Evolutionary conservation across 2,888 invertebrate genomes (phyloP).

Genomic region (Agrochola lychnidis): DNA sequence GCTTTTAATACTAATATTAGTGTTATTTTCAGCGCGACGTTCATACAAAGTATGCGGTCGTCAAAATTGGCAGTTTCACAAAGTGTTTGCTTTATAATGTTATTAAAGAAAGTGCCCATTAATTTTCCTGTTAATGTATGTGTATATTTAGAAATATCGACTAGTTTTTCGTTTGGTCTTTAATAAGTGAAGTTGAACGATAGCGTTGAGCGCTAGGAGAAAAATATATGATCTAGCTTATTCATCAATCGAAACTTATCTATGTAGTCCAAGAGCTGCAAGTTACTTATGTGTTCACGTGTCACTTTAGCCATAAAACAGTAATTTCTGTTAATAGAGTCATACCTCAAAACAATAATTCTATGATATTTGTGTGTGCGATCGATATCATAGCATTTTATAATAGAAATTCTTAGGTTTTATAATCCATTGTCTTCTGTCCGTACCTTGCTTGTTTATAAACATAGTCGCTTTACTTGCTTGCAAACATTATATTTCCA

Average conservation of each 20-base stretch:
- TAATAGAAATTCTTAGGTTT: slow-evolving; percentile 62
- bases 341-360: slow-evolving; percentile 37
- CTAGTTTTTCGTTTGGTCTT: background rate
- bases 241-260: background rate
- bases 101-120: background rate
- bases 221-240: background rate
- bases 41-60: background rate
- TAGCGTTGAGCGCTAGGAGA: background rate
- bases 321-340: slow-evolving; percentile 20
- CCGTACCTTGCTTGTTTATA: slow-evolving; percentile 82
- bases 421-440: slow-evolving; percentile 73
- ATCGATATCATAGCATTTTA: slow-evolving; percentile 54
- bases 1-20: background rate
- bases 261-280: background rate
- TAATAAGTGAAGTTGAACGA: background rate
- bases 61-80: slow-evolving; percentile 7
- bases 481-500: slow-evolving; percentile 75
- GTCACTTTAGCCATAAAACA: slow-evolving; percentile 4
- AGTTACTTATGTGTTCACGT: background rate
- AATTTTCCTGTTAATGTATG: background rate
- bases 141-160: background rate
- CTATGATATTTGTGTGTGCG: slow-evolving; percentile 36
- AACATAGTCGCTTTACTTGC: slow-evolving; percentile 80
- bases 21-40: slow-evolving; percentile 4
- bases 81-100: background rate